Evolutionary conservation across 2,888 invertebrate genomes (phyloP).

Genomic region (Vannuccia rotundouncinata): DNA sequence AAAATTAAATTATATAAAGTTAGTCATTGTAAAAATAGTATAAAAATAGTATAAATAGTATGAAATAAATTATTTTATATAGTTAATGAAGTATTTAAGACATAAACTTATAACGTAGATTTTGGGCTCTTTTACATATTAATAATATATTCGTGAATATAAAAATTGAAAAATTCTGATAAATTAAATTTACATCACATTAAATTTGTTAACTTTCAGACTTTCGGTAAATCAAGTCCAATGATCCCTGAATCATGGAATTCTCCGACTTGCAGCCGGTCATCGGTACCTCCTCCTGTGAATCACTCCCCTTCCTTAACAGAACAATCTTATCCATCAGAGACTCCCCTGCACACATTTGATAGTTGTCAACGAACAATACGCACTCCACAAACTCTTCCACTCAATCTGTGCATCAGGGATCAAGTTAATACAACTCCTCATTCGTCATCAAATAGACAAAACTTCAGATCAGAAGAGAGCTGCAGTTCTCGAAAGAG

Average conservation of each 20-base stretch:
- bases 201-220: too few relatives aligned
- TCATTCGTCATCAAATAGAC: too few relatives aligned
- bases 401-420: not conserved
- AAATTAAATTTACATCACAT: too few relatives aligned
- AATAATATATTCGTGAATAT: not conserved
- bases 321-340: not conserved
- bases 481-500: too few relatives aligned
- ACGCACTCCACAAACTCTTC: not conserved
- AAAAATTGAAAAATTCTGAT: not conserved
- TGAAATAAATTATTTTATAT: too few relatives aligned
- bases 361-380: too few relatives aligned
- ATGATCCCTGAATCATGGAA: not conserved
- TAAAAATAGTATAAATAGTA: too few relatives aligned
- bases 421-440: not conserved
- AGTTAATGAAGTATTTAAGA: too few relatives aligned
- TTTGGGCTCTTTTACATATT: not conserved
- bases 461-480: too few relatives aligned
- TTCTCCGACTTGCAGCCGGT: not conserved
- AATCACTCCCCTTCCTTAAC: not conserved
- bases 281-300: not conserved
- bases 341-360: not conserved
- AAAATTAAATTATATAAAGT: too few relatives aligned
- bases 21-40: too few relatives aligned
- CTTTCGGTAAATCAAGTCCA: not conserved
- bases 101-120: not conserved